These are phyloP conservation scores for Congeria kusceri DNA, from an alignment of 2,888 invertebrate genomes.

Conservation along the genomic window DNA sequence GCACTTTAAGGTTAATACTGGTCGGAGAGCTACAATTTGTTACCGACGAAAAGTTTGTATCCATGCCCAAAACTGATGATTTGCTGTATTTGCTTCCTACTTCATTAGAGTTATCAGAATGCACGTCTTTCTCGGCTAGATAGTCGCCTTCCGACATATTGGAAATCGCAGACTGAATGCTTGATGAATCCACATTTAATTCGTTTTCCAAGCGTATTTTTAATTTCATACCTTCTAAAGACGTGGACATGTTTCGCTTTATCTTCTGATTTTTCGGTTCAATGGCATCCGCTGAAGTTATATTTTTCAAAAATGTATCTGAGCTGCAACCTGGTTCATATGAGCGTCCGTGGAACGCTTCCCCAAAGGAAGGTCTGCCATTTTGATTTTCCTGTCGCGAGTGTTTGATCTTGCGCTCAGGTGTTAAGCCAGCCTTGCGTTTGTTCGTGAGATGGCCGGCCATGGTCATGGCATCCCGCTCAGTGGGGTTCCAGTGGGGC, in stretches of 20 bases:
- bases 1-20: conserved; percentile 48
- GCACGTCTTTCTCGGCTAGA: not conserved
- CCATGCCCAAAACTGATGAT: conserved; percentile 44
- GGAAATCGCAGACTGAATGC: not conserved
- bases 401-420: not conserved
- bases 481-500: not conserved
- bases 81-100: conserved; percentile 20
- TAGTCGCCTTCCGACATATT: not conserved
- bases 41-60: conserved; percentile 26
- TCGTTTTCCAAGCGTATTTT: conserved; percentile 20
- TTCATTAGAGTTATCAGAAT: not conserved
- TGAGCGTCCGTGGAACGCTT: no score
- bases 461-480: not conserved
- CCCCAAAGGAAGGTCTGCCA: no score
- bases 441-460: not conserved
- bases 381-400: no score
- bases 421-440: not conserved
- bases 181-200: not conserved
- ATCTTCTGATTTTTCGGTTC: no score
- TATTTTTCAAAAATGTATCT: no score
- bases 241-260: conserved; percentile 12
- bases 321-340: no score
- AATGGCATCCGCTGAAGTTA: no score
- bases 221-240: conserved; percentile 35
- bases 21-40: conserved; percentile 24